Conservation (phyloP, 2,888 invertebrate genomes). For the Drosophila heteroneura region DNA sequence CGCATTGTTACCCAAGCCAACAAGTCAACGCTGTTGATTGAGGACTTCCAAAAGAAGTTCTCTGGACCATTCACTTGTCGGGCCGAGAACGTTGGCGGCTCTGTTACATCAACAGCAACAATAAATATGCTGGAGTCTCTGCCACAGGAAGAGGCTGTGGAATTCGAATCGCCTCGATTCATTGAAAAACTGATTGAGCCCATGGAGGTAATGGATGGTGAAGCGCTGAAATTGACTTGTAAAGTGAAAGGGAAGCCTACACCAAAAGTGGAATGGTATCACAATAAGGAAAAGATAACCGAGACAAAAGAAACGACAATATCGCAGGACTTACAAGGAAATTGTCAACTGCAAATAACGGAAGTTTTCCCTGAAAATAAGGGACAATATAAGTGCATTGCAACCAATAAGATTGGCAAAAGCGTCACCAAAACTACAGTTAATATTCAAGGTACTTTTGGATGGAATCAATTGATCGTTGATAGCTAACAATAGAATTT, state of each 20-base stretch:
- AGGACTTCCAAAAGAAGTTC: conserved; percentile 89
- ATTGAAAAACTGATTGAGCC: conserved; percentile 89
- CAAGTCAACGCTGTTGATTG: conserved; percentile 92
- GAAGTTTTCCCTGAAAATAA: conserved; percentile 97
- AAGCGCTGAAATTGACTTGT: conserved; percentile 91
- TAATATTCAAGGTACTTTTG: conserved; percentile 91
- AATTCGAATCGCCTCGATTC: conserved; percentile 91
- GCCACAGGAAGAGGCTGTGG: conserved; percentile 87
- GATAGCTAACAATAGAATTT: conserved; percentile 51
- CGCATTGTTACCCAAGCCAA: conserved; percentile 91
- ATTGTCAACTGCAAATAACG: conserved; percentile 92
- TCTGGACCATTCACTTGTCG: conserved; percentile 93
- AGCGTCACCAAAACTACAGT: conserved; percentile 91
- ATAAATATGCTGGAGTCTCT: conserved; percentile 87
- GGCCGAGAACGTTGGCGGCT: conserved; percentile 95
- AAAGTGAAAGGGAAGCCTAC: conserved; percentile 91
- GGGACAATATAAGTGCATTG: conserved; percentile 93
- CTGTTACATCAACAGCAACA: conserved; percentile 93
- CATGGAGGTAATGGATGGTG: conserved; percentile 94
- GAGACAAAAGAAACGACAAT: conserved; percentile 92
- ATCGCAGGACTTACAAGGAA: conserved; percentile 91
- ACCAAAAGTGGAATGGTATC: conserved; percentile 93
- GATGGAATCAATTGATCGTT: conserved; percentile 56
- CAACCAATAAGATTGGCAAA: conserved; percentile 93
- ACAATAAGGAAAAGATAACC: conserved; percentile 89